Conservation (phyloP, 92 coral and sea anemone genomes). For the Pocillopora grandis region DNA sequence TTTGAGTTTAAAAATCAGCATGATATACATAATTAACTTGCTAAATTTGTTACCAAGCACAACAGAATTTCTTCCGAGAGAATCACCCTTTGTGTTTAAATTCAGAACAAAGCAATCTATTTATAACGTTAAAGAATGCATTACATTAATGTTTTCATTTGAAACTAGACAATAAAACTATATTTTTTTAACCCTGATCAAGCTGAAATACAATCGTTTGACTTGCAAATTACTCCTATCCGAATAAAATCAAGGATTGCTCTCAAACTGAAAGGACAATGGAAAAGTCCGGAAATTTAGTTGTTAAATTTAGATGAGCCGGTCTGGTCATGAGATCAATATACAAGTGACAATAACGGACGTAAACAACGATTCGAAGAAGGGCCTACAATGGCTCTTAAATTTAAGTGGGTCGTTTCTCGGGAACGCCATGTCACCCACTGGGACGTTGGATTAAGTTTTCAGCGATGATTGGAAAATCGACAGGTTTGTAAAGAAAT, state of each 20-base stretch:
- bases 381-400: neutral
- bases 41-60: conserved; percentile 15
- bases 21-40: conserved; percentile 30
- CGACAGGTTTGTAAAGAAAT: neutral
- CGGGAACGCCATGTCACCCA: neutral
- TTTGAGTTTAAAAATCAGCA: neutral
- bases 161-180: neutral
- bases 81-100: neutral
- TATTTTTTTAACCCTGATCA: neutral
- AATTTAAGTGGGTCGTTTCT: neutral
- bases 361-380: neutral
- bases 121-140: neutral
- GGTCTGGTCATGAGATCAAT: neutral
- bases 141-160: neutral
- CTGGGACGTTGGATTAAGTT: neutral
- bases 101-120: neutral
- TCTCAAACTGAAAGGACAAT: neutral
- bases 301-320: neutral
- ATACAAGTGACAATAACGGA: neutral
- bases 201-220: neutral
- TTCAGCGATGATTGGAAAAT: conserved; percentile 7
- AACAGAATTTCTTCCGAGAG: neutral
- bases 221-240: conserved; percentile 13
- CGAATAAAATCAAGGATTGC: neutral
- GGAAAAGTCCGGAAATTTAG: neutral